Conservation (phyloP, 2,888 invertebrate species). For the Epinotia demarniana region DNA sequence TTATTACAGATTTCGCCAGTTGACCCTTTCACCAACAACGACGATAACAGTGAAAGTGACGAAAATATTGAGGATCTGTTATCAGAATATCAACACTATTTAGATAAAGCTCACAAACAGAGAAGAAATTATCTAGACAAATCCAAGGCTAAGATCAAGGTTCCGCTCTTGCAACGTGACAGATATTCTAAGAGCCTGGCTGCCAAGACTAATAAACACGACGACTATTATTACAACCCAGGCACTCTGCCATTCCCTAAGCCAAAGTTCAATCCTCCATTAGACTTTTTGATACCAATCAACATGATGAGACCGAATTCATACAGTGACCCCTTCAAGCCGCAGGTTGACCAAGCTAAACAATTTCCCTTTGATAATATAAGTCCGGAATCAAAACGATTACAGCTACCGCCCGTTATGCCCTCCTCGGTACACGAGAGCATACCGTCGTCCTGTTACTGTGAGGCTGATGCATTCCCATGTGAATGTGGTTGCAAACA, state of each 20-base stretch:
- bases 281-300: constrained; percentile 66
- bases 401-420: constrained; percentile 50
- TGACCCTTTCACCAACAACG: constrained; percentile 59
- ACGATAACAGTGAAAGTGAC: constrained; percentile 65
- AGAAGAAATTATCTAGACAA: constrained; percentile 66
- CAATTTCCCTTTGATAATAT: constrained; percentile 50
- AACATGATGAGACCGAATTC: constrained; percentile 49
- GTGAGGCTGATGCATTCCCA: constrained; percentile 63
- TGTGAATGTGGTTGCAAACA: constrained; percentile 71
- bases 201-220: constrained; percentile 53
- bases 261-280: constrained; percentile 56
- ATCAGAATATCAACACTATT: constrained; percentile 73
- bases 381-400: constrained; percentile 52
- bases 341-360: constrained; percentile 48
- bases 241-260: constrained; percentile 53
- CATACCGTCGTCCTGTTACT: constrained; percentile 63
- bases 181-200: constrained; percentile 63
- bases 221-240: constrained; percentile 59
- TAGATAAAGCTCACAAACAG: constrained; percentile 76
- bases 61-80: constrained; percentile 74
- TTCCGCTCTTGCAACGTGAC: constrained; percentile 67
- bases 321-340: constrained; percentile 46
- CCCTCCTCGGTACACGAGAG: constrained; percentile 53
- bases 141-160: constrained; percentile 72
- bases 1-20: constrained; percentile 65